Conservation (phyloP, 2,888 invertebrate genomes). For the Euclidia mi region DNA sequence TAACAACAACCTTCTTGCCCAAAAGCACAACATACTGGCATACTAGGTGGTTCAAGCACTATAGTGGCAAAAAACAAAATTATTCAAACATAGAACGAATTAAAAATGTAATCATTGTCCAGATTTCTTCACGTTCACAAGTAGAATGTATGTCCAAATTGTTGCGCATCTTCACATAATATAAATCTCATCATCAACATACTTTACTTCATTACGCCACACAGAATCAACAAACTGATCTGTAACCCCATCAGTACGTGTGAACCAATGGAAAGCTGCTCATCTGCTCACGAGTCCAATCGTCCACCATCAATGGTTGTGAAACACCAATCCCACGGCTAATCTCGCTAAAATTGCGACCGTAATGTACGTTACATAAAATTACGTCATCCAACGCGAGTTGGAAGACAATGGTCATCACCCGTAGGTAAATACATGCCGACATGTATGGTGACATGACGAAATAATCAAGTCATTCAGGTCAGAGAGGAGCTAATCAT, state of each 20-base stretch:
- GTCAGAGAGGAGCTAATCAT: conserved; percentile 35
- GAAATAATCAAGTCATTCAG: conserved; percentile 56
- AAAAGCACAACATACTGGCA: no score
- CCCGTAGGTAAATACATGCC: conserved; percentile 34
- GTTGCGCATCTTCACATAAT: no score
- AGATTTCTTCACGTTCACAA: no score
- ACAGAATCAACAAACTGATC: conserved; percentile 1
- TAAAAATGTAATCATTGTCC: no score
- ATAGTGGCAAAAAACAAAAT: no score
- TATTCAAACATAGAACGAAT: no score
- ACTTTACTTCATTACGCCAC: neutral
- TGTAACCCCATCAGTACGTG: conserved; percentile 43
- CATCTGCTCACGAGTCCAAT: conserved; percentile 50
- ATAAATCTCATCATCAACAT: neutral
- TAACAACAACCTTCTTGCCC: no score
- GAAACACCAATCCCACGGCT: conserved; percentile 75
- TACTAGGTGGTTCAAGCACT: no score
- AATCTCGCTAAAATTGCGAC: conserved; percentile 71
- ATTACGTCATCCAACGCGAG: conserved; percentile 68
- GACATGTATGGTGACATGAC: conserved; percentile 57
- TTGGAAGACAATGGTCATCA: conserved; percentile 59
- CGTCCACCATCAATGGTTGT: conserved; percentile 63
- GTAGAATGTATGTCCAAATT: no score
- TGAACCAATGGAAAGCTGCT: conserved; percentile 51
- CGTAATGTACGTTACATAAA: conserved; percentile 71